Base-by-base conservation (phyloP, 2,113 vertebrate genomes). In the Microcebus griseorufus region DNA sequence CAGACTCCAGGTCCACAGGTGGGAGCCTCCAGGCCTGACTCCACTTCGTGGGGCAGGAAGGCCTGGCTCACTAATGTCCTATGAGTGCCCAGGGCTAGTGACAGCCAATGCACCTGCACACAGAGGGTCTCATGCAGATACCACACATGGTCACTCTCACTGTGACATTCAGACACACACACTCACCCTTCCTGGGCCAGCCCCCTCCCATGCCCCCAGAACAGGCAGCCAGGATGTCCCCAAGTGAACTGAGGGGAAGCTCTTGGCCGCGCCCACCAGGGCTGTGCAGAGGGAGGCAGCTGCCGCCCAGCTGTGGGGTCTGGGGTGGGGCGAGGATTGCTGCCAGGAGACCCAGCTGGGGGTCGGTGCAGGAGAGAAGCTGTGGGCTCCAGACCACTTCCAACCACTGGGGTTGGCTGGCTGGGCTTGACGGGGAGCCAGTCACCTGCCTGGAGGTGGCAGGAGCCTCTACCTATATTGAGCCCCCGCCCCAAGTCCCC, bases 221-320 rank as follows among this genome's bases (percentile, higher is more conserved):
- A 93, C 11, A 51, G 69, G 23, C 34, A 34, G 81, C 55, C 72
- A 90, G 84, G 82, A 88, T 96, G 96, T 95, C 96, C 97, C 87
- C 10, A 8, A 60, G 34, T 94, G 95, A 98, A 95, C 97, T 55
- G 14, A 83, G 69, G 67, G 23, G 75, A 80, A 79, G 73, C 45
- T 64, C 73, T 1, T 1, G 2, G 87, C 82, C 72, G 0, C 72
- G 78, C 95, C 89, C 94, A 81, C 76, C 14, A 62, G 70, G 65
- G 75, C 93, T 78, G n/a, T 45, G 94, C 64, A 6, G 76, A 91
- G 64, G 83, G 58, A 88, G 58, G 90, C 96, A 97, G 95, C 97
- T 96, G 94, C 60, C 32, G 37, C 86, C 95, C 97, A 95, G 94
- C 93, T 97, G 97, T 85, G 84, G 83, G 97, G 84, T 75, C 82